Evolutionary conservation across 1,140 invertebrate species (phyloP).

Genomic region (Palaemon carinicauda): DNA sequence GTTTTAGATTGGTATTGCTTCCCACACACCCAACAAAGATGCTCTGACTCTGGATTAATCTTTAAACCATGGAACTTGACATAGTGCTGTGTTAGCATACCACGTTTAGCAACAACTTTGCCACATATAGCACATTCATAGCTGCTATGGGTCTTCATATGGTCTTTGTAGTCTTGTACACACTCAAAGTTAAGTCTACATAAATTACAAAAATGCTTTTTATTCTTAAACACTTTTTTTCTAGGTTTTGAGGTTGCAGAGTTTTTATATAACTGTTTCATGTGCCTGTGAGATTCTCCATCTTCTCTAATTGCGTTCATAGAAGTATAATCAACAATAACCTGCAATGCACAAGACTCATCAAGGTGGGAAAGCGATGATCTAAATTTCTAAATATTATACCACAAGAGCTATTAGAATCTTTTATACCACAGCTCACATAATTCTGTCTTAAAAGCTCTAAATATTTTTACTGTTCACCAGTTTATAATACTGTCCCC

Average conservation of each 20-base stretch:
- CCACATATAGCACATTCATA: conserved; percentile 22
- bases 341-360: conserved; percentile 31
- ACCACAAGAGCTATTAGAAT: no score
- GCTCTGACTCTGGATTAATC: conserved; percentile 10
- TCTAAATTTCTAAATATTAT: neutral
- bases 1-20: conserved; percentile 23
- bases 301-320: neutral
- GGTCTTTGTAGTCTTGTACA: conserved; percentile 18
- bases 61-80: conserved; percentile 26
- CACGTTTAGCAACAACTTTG: conserved; percentile 22
- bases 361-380: conserved; percentile 12
- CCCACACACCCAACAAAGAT: conserved; percentile 28
- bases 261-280: neutral
- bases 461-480: no score
- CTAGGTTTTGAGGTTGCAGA: neutral
- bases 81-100: conserved; percentile 32
- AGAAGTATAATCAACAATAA: neutral
- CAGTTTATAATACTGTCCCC: no score
- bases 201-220: conserved; percentile 12
- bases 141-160: conserved; percentile 22
- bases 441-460: neutral
- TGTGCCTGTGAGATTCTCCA: neutral
- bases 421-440: neutral
- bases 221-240: conserved; percentile 7
- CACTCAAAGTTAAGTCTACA: conserved; percentile 14